A percentile compares a stretch with the other conserved stretches of the same genome.
These are phyloP conservation scores for Cepaea nemoralis DNA, from an alignment of 1,140 invertebrate genomes.

Conservation along the genomic window DNA sequence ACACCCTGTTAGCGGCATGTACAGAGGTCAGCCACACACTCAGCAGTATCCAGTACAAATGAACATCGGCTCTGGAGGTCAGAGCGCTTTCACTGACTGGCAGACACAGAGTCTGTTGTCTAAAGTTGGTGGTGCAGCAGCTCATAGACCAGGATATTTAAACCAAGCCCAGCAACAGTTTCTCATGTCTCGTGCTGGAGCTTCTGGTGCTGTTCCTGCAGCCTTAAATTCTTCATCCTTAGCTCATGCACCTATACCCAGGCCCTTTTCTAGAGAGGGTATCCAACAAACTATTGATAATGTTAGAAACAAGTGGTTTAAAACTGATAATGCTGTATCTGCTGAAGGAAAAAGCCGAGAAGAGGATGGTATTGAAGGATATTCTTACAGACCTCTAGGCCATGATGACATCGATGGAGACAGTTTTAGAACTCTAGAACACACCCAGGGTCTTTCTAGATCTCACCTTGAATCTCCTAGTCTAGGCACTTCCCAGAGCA, in stretches of 20 bases:
- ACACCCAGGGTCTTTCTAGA: not conserved
- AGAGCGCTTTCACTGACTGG: constrained; percentile 27
- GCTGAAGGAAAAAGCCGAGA: not conserved
- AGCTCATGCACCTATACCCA: not conserved
- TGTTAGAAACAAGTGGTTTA: constrained; percentile 54
- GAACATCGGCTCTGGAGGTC: not conserved
- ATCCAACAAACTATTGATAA: constrained; percentile 67
- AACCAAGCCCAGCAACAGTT: not conserved
- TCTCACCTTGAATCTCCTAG: not conserved
- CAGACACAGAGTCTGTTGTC: constrained; percentile 4
- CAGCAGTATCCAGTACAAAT: not conserved
- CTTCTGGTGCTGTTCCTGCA: not conserved
- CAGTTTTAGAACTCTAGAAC: not conserved
- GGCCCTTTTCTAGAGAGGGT: constrained; percentile 58
- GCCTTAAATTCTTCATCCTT: not conserved
- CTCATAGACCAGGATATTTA: not conserved
- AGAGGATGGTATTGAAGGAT: not conserved
- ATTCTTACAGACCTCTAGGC: not conserved
- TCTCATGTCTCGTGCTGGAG: not conserved
- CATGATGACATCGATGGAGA: not conserved
- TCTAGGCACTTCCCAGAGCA: not conserved
- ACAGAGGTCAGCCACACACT: constrained; percentile 24
- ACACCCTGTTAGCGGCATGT: not conserved
- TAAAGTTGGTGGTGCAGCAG: not conserved
- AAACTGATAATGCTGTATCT: constrained; percentile 52